Evolutionary conservation across 1,140 invertebrate genomes (phyloP).

Genomic region (Choristoneura fumiferana): DNA sequence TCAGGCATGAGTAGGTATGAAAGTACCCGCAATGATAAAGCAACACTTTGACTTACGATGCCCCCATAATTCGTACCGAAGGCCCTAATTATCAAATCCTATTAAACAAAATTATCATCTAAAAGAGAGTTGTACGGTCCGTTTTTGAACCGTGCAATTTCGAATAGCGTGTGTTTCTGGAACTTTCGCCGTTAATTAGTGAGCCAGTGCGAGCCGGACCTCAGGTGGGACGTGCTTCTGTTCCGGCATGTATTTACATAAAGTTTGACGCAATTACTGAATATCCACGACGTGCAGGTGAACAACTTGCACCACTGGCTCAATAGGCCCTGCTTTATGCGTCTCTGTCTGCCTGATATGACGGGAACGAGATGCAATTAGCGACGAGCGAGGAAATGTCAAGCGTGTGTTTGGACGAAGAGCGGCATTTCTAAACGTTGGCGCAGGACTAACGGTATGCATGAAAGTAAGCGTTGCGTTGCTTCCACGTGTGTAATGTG

Average conservation of each 20-base stretch:
- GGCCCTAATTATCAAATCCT: not conserved
- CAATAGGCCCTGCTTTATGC: too few relatives aligned
- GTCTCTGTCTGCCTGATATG: too few relatives aligned
- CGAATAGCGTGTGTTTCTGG: constrained; percentile 35
- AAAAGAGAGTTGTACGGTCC: constrained; percentile 12
- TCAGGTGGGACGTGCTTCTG: constrained; percentile 41
- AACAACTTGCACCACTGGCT: not conserved
- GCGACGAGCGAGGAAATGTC: too few relatives aligned
- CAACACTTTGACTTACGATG: too few relatives aligned
- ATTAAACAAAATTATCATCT: constrained; percentile 14
- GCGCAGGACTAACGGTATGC: too few relatives aligned
- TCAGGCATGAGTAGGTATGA: too few relatives aligned
- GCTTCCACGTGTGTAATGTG: too few relatives aligned
- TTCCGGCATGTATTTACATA: constrained; percentile 37
- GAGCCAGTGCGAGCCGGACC: constrained; percentile 31
- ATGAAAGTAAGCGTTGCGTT: too few relatives aligned
- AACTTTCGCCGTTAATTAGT: constrained; percentile 48
- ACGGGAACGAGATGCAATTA: too few relatives aligned
- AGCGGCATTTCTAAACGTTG: too few relatives aligned
- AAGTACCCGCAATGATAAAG: too few relatives aligned
- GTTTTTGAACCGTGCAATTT: constrained; percentile 22
- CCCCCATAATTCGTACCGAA: not conserved
- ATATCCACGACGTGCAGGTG: constrained; percentile 21
- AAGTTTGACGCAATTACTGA: constrained; percentile 42
- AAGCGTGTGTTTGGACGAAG: too few relatives aligned